Percentiles rank a stretch among this genome's conserved stretches.
These are phyloP conservation scores for Temnopleurus reevesii DNA, from an alignment of 53 echinoderm and acorn worm species.

Conservation along the genomic window DNA sequence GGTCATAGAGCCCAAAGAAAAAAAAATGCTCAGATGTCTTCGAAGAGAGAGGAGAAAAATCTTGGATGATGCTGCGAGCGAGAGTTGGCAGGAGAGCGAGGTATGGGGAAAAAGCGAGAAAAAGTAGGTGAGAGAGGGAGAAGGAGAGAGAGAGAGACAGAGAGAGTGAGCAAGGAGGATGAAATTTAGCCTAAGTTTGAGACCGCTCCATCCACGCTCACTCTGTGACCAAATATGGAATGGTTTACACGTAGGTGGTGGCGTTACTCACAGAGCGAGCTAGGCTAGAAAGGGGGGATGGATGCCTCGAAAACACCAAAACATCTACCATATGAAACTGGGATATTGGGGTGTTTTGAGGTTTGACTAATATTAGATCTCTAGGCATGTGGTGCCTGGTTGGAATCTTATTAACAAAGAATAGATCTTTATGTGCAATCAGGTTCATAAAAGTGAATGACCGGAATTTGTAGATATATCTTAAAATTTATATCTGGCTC, in stretches of 20 bases:
- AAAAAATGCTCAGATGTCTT: neutral
- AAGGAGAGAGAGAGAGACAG: neutral
- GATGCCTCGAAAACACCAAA: too few relatives aligned
- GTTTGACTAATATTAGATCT: neutral
- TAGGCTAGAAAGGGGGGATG: too few relatives aligned
- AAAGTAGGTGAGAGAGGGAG: neutral
- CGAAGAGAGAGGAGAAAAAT: neutral
- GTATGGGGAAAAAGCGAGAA: neutral
- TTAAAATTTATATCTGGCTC: neutral
- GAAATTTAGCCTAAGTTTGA: constrained; percentile 10
- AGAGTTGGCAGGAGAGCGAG: neutral
- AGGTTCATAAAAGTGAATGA: neutral
- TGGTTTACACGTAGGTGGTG: constrained; percentile 9
- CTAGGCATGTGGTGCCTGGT: neutral
- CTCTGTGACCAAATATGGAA: constrained; percentile 54
- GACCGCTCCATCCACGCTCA: constrained; percentile 10
- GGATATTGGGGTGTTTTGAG: neutral
- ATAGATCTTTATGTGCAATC: neutral
- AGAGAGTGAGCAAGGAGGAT: neutral
- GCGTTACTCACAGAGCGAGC: neutral
- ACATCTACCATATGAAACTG: neutral
- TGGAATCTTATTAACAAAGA: constrained; percentile 6
- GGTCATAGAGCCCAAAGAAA: neutral
- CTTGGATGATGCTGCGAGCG: neutral
- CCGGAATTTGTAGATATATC: neutral